phyloP scores from a whole-genome alignment of 2,888 invertebrate species.

The Drosophila fungiperda region DNA sequence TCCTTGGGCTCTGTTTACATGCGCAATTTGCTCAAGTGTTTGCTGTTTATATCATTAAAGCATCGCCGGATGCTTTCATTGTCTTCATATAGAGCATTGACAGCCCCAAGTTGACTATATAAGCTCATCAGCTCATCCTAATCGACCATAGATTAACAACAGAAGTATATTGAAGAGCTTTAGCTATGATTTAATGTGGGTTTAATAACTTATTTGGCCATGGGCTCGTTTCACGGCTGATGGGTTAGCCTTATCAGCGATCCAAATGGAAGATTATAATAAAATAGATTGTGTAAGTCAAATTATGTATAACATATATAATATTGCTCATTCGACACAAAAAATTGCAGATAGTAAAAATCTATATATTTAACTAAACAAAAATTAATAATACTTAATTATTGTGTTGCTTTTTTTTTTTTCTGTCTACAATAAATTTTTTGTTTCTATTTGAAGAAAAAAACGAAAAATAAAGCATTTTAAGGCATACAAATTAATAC shows the following conservation, averaged over 20 bases:
- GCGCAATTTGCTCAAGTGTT: conserved; percentile 81
- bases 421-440: too few relatives aligned
- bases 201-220: background rate
- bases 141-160: conserved; percentile 37
- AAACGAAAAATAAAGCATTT: background rate
- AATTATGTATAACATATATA: background rate
- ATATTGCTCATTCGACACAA: background rate
- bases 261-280: background rate
- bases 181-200: background rate
- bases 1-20: conserved; percentile 70
- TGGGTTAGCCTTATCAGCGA: background rate
- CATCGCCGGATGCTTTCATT: conserved; percentile 42
- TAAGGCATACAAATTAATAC: conserved; percentile 13
- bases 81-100: conserved; percentile 25
- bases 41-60: conserved; percentile 76
- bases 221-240: background rate
- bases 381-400: too few relatives aligned
- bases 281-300: background rate
- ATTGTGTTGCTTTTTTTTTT: background rate
- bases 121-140: conserved; percentile 12
- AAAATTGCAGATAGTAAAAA: background rate
- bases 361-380: too few relatives aligned
- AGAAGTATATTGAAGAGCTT: conserved; percentile 20
- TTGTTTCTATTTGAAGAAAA: background rate
- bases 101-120: conserved; percentile 18